A percentile compares a stretch with the other conserved stretches of the same genome.
Evolutionary conservation across 2,888 invertebrate species (phyloP).

Genomic region (Tipula helvola): DNA sequence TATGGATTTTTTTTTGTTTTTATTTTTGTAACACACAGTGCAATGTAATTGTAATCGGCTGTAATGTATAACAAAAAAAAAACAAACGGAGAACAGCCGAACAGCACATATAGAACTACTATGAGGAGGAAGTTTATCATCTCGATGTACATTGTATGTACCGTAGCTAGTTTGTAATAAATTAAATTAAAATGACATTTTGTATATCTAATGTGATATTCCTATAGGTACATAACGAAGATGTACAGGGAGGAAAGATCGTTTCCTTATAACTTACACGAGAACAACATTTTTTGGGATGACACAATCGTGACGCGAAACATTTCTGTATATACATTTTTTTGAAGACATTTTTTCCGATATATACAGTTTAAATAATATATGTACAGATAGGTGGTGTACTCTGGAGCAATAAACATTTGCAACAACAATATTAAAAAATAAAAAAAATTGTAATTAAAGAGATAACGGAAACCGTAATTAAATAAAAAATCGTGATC

Average conservation of each 20-base stretch:
- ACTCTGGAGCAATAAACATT: not conserved
- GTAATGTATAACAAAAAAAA: not conserved
- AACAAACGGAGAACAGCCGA: not conserved
- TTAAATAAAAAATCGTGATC: not conserved
- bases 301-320: conserved; percentile 1
- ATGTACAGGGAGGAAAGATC: not conserved
- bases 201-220: not conserved
- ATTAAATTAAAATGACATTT: not conserved
- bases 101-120: not conserved
- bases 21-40: not conserved
- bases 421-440: not conserved
- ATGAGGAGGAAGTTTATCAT: too few species aligned
- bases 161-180: not conserved
- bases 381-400: not conserved
- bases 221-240: not conserved
- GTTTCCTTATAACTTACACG: not conserved
- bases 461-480: not conserved
- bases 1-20: not conserved
- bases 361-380: not conserved
- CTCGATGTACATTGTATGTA: not conserved
- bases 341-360: not conserved
- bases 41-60: not conserved
- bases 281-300: not conserved
- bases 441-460: not conserved
- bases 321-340: not conserved